phyloP scores from a whole-genome alignment of 2,888 invertebrate genomes.

The Notodromas monacha region DNA sequence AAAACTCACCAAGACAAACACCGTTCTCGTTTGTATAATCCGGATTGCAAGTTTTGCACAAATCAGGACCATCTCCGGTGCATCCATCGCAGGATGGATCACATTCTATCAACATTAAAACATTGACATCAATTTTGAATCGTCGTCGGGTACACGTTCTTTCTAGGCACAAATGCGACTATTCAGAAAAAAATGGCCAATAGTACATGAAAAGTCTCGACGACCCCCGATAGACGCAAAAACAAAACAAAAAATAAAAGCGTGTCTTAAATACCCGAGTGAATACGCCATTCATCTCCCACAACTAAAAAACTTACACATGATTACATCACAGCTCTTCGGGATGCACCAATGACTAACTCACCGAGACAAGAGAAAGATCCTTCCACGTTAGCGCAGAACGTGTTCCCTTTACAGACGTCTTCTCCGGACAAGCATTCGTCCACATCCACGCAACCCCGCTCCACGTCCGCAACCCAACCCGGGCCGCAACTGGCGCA shows the following conservation, averaged over 20 bases:
- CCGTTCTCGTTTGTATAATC: conserved; percentile 32
- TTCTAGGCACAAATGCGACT: too few relatives aligned
- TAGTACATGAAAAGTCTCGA: background rate
- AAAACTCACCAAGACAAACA: conserved; percentile 38
- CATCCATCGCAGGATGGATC: conserved; percentile 53
- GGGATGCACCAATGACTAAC: too few relatives aligned
- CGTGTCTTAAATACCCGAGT: too few relatives aligned
- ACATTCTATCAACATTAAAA: conserved; percentile 22
- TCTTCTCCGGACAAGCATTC: conserved; percentile 32
- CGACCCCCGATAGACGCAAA: background rate
- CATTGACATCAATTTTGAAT: background rate
- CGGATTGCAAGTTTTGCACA: too few relatives aligned
- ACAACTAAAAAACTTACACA: conserved; percentile 1
- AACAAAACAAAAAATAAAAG: conserved; percentile 6
- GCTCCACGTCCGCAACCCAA: conserved; percentile 32
- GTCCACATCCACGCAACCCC: conserved; percentile 49
- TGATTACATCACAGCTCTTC: background rate
- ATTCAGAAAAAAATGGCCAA: too few relatives aligned
- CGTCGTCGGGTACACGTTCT: too few relatives aligned
- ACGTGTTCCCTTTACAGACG: conserved; percentile 27
- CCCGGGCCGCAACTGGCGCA: conserved; percentile 33
- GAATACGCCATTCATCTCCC: too few relatives aligned
- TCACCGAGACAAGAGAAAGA: conserved; percentile 34
- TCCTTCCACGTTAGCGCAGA: conserved; percentile 63
- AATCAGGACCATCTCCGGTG: conserved; percentile 59